Evolutionary conservation across 2,113 vertebrate genomes (phyloP).

Genomic region (Sorex fumeus): DNA sequence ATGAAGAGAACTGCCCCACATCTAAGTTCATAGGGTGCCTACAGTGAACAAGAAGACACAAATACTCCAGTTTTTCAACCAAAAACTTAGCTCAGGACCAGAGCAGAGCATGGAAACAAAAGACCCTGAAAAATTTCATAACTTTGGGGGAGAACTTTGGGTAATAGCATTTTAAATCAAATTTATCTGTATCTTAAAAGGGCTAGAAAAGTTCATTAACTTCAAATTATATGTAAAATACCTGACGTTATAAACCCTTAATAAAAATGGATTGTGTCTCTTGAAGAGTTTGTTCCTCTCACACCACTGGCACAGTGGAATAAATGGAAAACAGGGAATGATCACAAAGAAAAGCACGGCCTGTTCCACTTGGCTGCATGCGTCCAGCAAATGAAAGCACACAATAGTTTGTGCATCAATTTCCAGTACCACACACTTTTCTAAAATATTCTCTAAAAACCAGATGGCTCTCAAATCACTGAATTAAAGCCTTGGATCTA

Average conservation of each 20-base stretch:
- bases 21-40: neutral
- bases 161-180: conserved; percentile 6
- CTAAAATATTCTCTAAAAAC: conserved; percentile 55
- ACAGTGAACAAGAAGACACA: neutral
- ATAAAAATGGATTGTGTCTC: conserved; percentile 13
- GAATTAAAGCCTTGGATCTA: conserved; percentile 5
- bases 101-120: neutral
- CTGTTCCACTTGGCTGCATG: conserved; percentile 50
- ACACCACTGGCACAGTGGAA: conserved; percentile 33
- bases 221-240: conserved; percentile 36
- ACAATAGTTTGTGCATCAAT: conserved; percentile 38
- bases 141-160: neutral
- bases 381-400: conserved; percentile 47
- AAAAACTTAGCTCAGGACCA: neutral
- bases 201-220: neutral
- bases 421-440: conserved; percentile 47
- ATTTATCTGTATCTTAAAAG: conserved; percentile 46
- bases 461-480: conserved; percentile 36
- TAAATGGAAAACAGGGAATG: conserved; percentile 65
- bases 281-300: neutral
- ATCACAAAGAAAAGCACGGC: conserved; percentile 39
- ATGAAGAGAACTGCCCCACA: neutral
- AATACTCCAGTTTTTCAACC: neutral
- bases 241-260: neutral
- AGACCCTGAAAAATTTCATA: conserved; percentile 4